Percentiles rank a stretch among this genome's conserved stretches.
phyloP scores from a whole-genome alignment of 1,140 invertebrate species.

The Drosophila novamexicana region DNA sequence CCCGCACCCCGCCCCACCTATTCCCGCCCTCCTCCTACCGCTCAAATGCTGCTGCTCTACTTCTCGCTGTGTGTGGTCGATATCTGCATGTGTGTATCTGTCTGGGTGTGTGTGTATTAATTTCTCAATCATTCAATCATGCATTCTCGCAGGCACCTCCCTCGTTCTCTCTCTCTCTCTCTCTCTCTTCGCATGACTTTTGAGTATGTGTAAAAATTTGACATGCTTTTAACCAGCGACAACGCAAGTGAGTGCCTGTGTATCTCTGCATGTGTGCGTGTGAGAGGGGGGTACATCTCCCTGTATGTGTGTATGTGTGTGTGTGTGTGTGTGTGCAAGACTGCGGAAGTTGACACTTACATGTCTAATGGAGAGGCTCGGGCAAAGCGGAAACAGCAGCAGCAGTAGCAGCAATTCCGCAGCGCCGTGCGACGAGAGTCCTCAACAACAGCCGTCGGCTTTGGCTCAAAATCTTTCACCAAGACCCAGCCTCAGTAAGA shows the following conservation, averaged over 20 bases:
- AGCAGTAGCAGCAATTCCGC: slow-evolving; percentile 13
- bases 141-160: slow-evolving; percentile 64
- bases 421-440: slow-evolving; percentile 23
- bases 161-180: too few species aligned
- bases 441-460: slow-evolving; percentile 11
- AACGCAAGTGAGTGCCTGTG: slow-evolving; percentile 32
- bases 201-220: slow-evolving; percentile 69
- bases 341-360: slow-evolving; percentile 78
- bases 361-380: slow-evolving; percentile 68
- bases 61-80: slow-evolving; percentile 9
- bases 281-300: background rate
- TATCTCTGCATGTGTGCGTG: background rate
- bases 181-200: slow-evolving; percentile 6
- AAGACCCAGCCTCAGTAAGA: background rate
- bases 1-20: slow-evolving; percentile 11
- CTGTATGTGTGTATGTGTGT: background rate
- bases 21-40: too few species aligned
- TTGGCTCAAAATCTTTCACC: background rate
- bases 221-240: slow-evolving; percentile 76
- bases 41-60: slow-evolving; percentile 2
- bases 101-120: slow-evolving; percentile 66
- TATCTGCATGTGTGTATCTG: slow-evolving; percentile 11
- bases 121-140: slow-evolving; percentile 82
- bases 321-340: slow-evolving; percentile 32
- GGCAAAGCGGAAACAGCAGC: slow-evolving; percentile 50